Conservation (phyloP, 2,797 vertebrate genomes). For the Philypnodon macrostomus region DNA sequence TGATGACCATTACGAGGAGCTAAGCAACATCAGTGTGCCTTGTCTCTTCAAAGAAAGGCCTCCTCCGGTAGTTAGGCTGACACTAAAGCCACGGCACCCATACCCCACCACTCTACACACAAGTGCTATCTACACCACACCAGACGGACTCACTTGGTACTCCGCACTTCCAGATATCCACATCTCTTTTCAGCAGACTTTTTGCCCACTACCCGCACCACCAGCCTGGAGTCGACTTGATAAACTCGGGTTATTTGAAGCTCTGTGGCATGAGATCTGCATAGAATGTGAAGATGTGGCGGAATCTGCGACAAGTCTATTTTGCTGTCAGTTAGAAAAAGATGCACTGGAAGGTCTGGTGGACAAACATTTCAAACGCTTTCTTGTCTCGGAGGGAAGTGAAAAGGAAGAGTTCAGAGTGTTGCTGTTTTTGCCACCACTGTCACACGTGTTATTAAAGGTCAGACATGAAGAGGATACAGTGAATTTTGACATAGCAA, state of each 20-base stretch:
- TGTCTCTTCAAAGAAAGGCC: conserved; percentile 70
- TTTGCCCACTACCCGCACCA: conserved; percentile 70
- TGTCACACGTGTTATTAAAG: conserved; percentile 76
- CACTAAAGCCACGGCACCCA: conserved; percentile 73
- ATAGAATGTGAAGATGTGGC: conserved; percentile 6
- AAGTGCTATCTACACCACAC: conserved; percentile 77
- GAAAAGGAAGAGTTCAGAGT: conserved; percentile 54
- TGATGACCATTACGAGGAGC: conserved; percentile 68
- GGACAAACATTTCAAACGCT: conserved; percentile 70
- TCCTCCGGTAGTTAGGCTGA: conserved; percentile 62
- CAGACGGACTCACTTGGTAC: conserved; percentile 76
- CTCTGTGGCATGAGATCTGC: conserved; percentile 74
- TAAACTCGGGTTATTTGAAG: conserved; percentile 68
- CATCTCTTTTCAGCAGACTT: conserved; percentile 77
- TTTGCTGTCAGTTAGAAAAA: conserved; percentile 76
- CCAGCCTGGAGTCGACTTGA: conserved; percentile 25
- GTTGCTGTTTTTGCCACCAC: conserved; percentile 79
- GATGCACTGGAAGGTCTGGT: conserved; percentile 60
- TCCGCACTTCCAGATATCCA: conserved; percentile 71
- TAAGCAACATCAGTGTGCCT: conserved; percentile 76
- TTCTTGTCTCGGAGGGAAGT: conserved; percentile 56
- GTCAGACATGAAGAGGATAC: conserved; percentile 64
- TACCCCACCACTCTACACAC: conserved; percentile 71
- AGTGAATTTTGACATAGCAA: conserved; percentile 74
- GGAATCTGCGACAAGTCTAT: conserved; percentile 69